Evolutionary conservation across 2,113 vertebrate genomes (phyloP).

Genomic region (Hippocampus guttulatus): DNA sequence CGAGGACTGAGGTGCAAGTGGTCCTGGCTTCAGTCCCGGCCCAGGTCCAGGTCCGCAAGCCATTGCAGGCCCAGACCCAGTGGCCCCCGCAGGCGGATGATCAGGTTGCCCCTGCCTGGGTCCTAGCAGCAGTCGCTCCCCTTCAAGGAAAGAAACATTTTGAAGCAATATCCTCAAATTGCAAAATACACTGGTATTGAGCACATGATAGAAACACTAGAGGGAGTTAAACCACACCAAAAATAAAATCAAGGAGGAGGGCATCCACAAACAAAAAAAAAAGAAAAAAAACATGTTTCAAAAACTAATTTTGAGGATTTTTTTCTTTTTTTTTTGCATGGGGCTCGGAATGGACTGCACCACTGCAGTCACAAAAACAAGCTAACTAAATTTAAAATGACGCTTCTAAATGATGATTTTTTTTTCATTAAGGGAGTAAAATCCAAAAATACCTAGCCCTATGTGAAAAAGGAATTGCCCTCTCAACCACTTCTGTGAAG

Average conservation of each 20-base stretch:
- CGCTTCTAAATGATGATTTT: too few relatives aligned
- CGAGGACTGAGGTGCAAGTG: conserved; percentile 62
- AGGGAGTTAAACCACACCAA: conserved; percentile 52
- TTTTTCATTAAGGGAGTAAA: too few relatives aligned
- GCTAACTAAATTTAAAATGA: too few relatives aligned
- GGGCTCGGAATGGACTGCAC: too few relatives aligned
- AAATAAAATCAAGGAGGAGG: background rate
- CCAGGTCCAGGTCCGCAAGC: conserved; percentile 53
- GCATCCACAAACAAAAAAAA: background rate
- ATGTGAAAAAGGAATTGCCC: too few relatives aligned
- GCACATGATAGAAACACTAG: conserved; percentile 48
- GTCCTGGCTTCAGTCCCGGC: conserved; percentile 68
- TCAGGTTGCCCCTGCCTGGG: conserved; percentile 78
- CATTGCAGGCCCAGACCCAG: conserved; percentile 70
- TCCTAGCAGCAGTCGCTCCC: conserved; percentile 77
- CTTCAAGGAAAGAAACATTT: conserved; percentile 45
- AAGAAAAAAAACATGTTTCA: background rate
- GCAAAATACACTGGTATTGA: too few relatives aligned
- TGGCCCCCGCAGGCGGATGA: conserved; percentile 72
- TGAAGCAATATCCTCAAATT: background rate
- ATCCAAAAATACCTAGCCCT: too few relatives aligned
- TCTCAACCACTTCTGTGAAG: too few relatives aligned
- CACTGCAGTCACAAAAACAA: too few relatives aligned
- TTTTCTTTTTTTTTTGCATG: too few relatives aligned
- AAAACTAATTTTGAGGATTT: too few relatives aligned